Evolutionary conservation across 1,140 invertebrate genomes (phyloP).

Genomic region (Drosophila persimilis): DNA sequence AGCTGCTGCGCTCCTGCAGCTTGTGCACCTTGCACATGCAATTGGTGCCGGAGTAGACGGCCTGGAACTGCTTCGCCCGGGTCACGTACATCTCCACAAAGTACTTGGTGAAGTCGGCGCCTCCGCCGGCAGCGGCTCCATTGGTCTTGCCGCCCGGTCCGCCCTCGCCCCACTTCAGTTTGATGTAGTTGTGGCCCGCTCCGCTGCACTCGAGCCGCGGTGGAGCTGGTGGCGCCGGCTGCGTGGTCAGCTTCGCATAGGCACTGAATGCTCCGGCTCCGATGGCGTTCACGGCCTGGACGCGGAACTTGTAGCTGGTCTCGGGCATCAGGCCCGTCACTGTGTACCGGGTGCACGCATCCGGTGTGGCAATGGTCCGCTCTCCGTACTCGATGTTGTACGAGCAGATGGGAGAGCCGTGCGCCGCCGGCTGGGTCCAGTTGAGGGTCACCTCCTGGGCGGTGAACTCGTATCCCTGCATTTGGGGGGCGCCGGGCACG

Average conservation of each 20-base stretch:
- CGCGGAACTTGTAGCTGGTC: slow-evolving; percentile 87
- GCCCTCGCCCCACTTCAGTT: slow-evolving; percentile 91
- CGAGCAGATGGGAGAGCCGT: slow-evolving; percentile 89
- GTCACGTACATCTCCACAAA: slow-evolving; percentile 90
- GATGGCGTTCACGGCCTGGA: slow-evolving; percentile 92
- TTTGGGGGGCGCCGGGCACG: slow-evolving; percentile 87
- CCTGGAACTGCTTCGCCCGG: slow-evolving; percentile 87
- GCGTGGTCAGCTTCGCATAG: slow-evolving; percentile 87
- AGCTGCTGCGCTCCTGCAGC: slow-evolving; percentile 90
- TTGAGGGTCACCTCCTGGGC: slow-evolving; percentile 87
- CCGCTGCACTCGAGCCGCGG: slow-evolving; percentile 89
- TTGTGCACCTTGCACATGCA: slow-evolving; percentile 91
- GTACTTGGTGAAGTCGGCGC: slow-evolving; percentile 88
- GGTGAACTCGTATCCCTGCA: slow-evolving; percentile 85
- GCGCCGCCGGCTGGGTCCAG: slow-evolving; percentile 89
- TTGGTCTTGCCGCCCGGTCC: slow-evolving; percentile 17
- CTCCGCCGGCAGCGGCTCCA: slow-evolving; percentile 83
- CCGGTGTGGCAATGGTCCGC: slow-evolving; percentile 85
- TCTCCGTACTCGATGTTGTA: slow-evolving; percentile 91
- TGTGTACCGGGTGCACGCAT: slow-evolving; percentile 84
- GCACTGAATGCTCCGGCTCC: slow-evolving; percentile 91
- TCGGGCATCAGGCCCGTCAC: slow-evolving; percentile 85
- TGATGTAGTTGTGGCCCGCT: slow-evolving; percentile 90
- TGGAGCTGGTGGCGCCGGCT: slow-evolving; percentile 90
- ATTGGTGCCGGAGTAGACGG: slow-evolving; percentile 90